phyloP scores from a whole-genome alignment of 2,113 vertebrate genomes.

The Callipepla californica region DNA sequence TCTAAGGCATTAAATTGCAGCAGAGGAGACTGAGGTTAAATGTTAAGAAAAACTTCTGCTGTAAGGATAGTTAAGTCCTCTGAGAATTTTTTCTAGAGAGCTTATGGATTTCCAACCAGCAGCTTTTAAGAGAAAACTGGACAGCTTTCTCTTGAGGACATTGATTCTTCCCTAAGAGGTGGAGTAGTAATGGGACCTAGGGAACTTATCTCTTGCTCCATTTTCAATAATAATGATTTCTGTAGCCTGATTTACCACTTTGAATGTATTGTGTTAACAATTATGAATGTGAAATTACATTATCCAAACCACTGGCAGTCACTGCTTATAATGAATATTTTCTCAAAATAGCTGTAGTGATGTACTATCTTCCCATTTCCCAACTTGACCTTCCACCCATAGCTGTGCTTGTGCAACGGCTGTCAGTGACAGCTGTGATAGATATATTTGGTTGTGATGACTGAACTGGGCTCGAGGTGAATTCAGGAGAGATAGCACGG shows the following conservation, averaged over 20 bases:
- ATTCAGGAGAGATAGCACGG: neutral
- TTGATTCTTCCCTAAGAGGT: neutral
- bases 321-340: neutral
- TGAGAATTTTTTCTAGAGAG: neutral
- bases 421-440: neutral
- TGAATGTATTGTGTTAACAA: neutral
- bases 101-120: neutral
- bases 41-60: neutral
- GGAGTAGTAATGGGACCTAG: neutral
- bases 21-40: constrained; percentile 31
- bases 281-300: neutral
- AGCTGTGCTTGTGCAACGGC: neutral
- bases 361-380: neutral
- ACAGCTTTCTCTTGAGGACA: neutral
- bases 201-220: neutral
- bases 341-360: neutral
- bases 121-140: constrained; percentile 1
- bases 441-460: neutral
- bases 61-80: neutral
- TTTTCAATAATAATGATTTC: neutral
- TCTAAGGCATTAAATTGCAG: constrained; percentile 52
- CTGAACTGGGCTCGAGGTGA: neutral
- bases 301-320: neutral
- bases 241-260: neutral
- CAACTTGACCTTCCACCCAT: neutral